Conservation (phyloP, 2,113 vertebrate species). For the Takifugu bimaculatus region DNA sequence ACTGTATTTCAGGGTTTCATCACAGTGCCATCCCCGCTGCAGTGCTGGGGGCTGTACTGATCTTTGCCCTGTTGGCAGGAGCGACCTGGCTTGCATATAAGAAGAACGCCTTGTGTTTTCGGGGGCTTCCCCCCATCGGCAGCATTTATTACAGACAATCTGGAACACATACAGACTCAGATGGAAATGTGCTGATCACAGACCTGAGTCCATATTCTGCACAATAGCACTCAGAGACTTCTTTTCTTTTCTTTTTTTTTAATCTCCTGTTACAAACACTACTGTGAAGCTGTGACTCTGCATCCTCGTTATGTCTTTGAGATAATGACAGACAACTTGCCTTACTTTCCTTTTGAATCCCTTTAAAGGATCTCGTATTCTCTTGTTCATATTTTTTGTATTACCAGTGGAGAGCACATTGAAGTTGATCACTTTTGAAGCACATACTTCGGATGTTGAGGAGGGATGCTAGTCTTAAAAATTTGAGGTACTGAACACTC, state of each 20-base stretch:
- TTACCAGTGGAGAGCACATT: slow-evolving; percentile 1
- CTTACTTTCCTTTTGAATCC: slow-evolving; percentile 11
- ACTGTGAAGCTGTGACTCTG: slow-evolving; percentile 39
- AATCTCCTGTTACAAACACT: slow-evolving; percentile 1
- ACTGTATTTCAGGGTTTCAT: slow-evolving; percentile 74
- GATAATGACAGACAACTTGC: slow-evolving; percentile 6
- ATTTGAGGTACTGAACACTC: slow-evolving; percentile 2
- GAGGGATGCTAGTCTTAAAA: slow-evolving; percentile 10
- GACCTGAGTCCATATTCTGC: slow-evolving; percentile 78
- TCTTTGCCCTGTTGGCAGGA: slow-evolving; percentile 70
- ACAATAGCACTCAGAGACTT: slow-evolving; percentile 52
- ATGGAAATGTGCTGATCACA: slow-evolving; percentile 87
- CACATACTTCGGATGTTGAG: background rate
- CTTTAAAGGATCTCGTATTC: background rate
- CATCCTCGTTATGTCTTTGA: background rate
- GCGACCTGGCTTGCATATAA: slow-evolving; percentile 78
- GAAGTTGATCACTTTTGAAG: background rate
- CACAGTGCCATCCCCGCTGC: slow-evolving; percentile 68
- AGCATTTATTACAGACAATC: slow-evolving; percentile 77
- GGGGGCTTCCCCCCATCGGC: slow-evolving; percentile 66
- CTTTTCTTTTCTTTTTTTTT: background rate
- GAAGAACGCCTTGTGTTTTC: slow-evolving; percentile 68
- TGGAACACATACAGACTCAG: slow-evolving; percentile 73
- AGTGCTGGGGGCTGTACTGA: slow-evolving; percentile 73
- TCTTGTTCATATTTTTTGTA: slow-evolving; percentile 1